Percentiles rank a stretch among this genome's conserved stretches.
phyloP scores from a whole-genome alignment of 2,888 invertebrate genomes.

The Monochamus alternatus region DNA sequence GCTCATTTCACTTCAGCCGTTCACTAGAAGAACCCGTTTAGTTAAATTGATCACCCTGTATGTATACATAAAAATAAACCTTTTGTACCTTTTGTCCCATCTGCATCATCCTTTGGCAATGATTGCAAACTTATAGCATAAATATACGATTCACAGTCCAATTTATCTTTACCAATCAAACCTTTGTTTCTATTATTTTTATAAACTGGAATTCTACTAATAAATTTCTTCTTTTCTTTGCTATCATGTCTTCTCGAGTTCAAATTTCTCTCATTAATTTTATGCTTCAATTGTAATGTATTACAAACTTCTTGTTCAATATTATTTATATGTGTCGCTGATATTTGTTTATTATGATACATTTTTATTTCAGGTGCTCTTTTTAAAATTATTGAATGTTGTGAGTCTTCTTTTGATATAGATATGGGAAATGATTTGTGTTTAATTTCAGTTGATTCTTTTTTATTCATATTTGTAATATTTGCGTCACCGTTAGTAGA shows the following conservation, averaged over 20 bases:
- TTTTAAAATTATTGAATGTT: too few relatives aligned
- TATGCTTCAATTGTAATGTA: background rate
- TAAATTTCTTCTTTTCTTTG: constrained; percentile 11
- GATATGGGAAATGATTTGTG: too few relatives aligned
- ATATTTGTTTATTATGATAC: background rate
- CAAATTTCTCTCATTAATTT: background rate
- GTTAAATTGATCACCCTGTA: too few relatives aligned
- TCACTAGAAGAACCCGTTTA: too few relatives aligned
- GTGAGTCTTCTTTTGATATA: too few relatives aligned
- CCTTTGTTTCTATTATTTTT: constrained; percentile 7
- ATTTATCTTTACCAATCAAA: background rate
- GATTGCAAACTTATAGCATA: constrained; percentile 19
- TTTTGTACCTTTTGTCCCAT: background rate
- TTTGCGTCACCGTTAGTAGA: too few relatives aligned
- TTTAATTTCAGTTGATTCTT: too few relatives aligned
- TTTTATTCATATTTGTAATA: too few relatives aligned
- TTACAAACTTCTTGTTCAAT: background rate
- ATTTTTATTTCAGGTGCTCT: background rate
- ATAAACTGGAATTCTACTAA: constrained; percentile 24
- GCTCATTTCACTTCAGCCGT: too few relatives aligned
- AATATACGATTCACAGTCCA: constrained; percentile 6
- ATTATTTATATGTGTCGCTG: too few relatives aligned
- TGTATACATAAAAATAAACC: background rate
- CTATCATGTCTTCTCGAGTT: background rate
- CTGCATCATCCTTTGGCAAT: background rate